These are phyloP conservation scores for Eilema caniola DNA, from an alignment of 2,888 invertebrate species.

Conservation along the genomic window DNA sequence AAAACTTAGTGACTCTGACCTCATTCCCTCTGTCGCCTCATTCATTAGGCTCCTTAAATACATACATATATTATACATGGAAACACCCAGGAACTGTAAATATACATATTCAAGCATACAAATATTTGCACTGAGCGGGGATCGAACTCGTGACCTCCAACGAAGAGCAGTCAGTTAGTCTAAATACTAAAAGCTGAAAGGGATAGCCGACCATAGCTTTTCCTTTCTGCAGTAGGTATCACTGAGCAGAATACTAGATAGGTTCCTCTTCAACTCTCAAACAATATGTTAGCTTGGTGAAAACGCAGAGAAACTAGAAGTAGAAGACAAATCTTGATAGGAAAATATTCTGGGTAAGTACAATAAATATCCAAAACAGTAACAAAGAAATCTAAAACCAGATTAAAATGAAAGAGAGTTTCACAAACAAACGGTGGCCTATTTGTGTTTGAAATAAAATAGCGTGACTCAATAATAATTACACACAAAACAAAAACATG, in stretches of 20 bases:
- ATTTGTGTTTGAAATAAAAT: not conserved
- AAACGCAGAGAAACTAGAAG: not conserved
- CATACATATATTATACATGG: too few species aligned
- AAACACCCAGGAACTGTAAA: too few species aligned
- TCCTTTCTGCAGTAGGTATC: not conserved
- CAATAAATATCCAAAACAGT: not conserved
- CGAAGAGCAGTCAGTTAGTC: too few species aligned
- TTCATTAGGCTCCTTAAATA: too few species aligned
- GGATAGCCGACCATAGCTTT: not conserved
- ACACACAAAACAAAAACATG: not conserved
- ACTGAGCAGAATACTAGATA: not conserved
- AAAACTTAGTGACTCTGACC: too few species aligned
- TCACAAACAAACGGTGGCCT: not conserved
- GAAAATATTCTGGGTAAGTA: not conserved
- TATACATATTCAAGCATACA: too few species aligned
- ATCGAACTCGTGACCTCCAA: too few species aligned
- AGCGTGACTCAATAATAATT: not conserved
- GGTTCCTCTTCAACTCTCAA: not conserved
- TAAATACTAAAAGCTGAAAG: too few species aligned
- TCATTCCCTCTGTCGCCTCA: too few species aligned
- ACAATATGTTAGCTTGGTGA: not conserved
- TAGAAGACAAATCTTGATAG: not conserved
- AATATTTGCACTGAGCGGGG: too few species aligned
- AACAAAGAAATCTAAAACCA: not conserved
- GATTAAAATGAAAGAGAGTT: not conserved